phyloP scores from a whole-genome alignment of 2,113 vertebrate genomes.

The Peromyscus leucopus region DNA sequence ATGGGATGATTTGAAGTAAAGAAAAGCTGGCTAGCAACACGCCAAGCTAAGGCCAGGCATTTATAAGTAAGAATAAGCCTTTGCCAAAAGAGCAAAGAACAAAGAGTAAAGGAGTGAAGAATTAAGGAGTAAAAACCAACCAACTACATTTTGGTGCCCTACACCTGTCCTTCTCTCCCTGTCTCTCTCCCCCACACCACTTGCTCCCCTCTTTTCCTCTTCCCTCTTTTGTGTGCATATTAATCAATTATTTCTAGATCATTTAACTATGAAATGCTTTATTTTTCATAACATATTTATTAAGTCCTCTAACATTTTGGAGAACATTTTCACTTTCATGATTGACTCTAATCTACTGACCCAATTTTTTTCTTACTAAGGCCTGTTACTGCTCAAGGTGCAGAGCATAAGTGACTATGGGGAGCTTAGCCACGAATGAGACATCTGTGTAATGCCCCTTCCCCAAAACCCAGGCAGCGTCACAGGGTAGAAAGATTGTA shows the following conservation, averaged over 20 bases:
- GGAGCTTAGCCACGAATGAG: neutral
- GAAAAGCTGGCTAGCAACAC: too few species aligned
- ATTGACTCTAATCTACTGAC: neutral
- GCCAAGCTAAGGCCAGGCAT: too few species aligned
- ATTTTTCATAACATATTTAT: neutral
- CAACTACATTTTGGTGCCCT: too few species aligned
- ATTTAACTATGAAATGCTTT: neutral
- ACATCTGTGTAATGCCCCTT: neutral
- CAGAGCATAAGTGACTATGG: neutral
- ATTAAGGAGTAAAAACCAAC: neutral
- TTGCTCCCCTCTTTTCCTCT: neutral
- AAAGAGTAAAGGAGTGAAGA: too few species aligned
- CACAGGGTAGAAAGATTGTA: too few species aligned
- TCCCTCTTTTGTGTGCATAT: neutral
- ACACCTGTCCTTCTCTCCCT: too few species aligned
- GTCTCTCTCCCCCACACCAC: neutral
- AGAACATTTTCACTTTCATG: slow-evolving; percentile 8
- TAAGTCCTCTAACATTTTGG: neutral
- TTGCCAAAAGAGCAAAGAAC: too few species aligned
- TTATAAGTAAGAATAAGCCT: too few species aligned
- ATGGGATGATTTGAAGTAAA: too few species aligned
- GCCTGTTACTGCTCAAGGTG: neutral
- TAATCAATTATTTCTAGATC: slow-evolving; percentile 1
- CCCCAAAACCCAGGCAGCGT: neutral
- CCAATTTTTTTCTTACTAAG: neutral